phyloP scores from a whole-genome alignment of 1,140 invertebrate species.

The Drosophila subpulchrella region DNA sequence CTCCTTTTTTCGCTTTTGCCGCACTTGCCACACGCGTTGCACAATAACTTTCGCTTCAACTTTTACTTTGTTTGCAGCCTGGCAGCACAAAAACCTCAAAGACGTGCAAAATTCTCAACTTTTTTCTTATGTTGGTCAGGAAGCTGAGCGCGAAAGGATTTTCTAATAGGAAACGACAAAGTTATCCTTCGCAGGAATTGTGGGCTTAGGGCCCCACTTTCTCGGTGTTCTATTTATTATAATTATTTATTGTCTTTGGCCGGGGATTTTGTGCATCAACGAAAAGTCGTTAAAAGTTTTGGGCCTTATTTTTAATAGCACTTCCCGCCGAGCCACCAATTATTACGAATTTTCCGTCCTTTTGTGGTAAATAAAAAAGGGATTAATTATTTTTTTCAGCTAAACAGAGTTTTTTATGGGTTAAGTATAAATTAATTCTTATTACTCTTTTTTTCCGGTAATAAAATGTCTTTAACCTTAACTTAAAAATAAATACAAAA shows the following conservation, averaged over 20 bases:
- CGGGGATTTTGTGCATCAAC: slow-evolving; percentile 36
- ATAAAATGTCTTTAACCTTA: too few relatives aligned
- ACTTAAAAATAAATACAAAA: background rate
- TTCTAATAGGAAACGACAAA: slow-evolving; percentile 54
- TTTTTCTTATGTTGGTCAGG: slow-evolving; percentile 10
- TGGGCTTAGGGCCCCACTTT: slow-evolving; percentile 9
- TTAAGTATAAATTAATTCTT: background rate
- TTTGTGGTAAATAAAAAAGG: background rate
- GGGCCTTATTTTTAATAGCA: slow-evolving; percentile 2
- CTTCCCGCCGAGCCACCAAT: background rate
- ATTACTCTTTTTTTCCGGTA: background rate
- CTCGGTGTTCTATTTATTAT: slow-evolving; percentile 42
- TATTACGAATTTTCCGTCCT: background rate
- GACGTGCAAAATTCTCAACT: slow-evolving; percentile 48
- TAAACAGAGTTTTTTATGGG: background rate
- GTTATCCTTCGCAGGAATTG: slow-evolving; percentile 22
- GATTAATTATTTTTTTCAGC: background rate
- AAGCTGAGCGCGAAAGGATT: slow-evolving; percentile 56
- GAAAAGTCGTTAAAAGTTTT: slow-evolving; percentile 16
- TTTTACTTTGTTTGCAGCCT: slow-evolving; percentile 72
- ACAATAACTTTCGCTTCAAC: slow-evolving; percentile 74
- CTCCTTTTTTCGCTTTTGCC: slow-evolving; percentile 31
- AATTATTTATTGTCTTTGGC: slow-evolving; percentile 34
- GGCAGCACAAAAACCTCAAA: slow-evolving; percentile 52
- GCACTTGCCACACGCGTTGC: slow-evolving; percentile 73